phyloP scores from a whole-genome alignment of 2,797 vertebrate species.

The Pseudotriccus pelzelni region DNA sequence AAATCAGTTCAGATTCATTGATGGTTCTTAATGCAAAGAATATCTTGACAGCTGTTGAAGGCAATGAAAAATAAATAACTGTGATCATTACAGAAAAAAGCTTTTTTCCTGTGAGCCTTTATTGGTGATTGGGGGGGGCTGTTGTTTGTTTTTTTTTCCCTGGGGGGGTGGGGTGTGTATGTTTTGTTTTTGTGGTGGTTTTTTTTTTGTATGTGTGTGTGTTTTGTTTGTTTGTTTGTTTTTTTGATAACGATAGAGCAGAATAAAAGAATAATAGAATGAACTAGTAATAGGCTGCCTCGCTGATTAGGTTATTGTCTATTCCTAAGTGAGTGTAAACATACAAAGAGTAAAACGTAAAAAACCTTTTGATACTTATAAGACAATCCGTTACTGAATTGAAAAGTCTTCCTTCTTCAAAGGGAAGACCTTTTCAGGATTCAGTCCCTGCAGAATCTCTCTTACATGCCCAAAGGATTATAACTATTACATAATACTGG shows the following conservation, averaged over 20 bases:
- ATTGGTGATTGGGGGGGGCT: neutral
- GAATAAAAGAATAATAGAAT: neutral
- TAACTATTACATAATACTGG: neutral
- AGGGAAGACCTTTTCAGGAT: neutral
- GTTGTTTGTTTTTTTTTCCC: too few relatives aligned
- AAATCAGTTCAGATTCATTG: neutral
- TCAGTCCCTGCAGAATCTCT: neutral
- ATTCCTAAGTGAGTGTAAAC: neutral
- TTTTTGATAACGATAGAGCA: neutral
- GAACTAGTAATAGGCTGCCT: neutral
- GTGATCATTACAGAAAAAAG: neutral
- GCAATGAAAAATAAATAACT: neutral
- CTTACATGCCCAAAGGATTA: neutral
- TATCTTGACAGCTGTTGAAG: neutral
- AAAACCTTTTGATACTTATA: neutral
- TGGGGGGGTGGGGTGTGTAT: too few relatives aligned
- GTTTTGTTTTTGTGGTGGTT: too few relatives aligned
- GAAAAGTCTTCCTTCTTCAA: constrained; percentile 1
- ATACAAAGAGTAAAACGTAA: neutral
- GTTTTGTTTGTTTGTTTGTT: too few relatives aligned
- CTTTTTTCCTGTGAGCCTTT: neutral
- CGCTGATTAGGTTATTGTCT: neutral
- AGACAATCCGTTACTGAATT: neutral
- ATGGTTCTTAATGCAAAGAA: neutral
- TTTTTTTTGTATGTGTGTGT: too few relatives aligned